phyloP scores from a whole-genome alignment of 64 coral and sea anemone genomes.

The Actinia equina region DNA sequence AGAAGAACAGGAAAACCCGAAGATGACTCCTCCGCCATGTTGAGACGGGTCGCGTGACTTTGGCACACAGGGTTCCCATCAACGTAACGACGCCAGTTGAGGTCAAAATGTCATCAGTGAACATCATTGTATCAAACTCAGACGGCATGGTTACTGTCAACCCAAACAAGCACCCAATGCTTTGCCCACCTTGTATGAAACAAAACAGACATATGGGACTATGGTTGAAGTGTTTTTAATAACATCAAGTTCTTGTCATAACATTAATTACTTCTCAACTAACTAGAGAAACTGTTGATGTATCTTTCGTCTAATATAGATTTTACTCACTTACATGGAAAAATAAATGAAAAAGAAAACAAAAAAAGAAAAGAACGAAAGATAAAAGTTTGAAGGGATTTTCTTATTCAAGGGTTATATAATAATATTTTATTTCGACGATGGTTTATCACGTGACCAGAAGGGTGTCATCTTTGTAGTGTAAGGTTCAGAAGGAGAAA shows the following conservation, averaged over 20 bases:
- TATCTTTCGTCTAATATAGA: too few species aligned
- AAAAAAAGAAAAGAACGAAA: neutral
- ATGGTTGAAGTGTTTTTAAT: neutral
- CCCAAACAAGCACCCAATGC: too few species aligned
- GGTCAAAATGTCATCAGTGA: too few species aligned
- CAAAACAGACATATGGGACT: neutral
- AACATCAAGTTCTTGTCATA: too few species aligned
- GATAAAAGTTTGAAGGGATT: neutral
- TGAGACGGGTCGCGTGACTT: neutral
- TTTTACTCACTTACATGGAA: too few species aligned
- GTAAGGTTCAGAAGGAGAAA: slow-evolving; percentile 1
- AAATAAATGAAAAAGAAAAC: too few species aligned
- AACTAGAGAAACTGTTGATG: too few species aligned
- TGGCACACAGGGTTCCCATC: neutral
- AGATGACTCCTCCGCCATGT: neutral
- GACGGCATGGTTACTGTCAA: too few species aligned
- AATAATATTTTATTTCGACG: neutral
- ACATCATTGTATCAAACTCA: too few species aligned
- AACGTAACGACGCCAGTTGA: too few species aligned
- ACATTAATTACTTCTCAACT: too few species aligned
- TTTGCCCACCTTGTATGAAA: too few species aligned
- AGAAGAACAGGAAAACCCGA: neutral
- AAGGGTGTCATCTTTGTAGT: neutral
- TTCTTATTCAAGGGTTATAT: neutral
- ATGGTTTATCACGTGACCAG: slow-evolving; percentile 14